Evolutionary conservation across 2,797 vertebrate genomes (phyloP).

Genomic region (Microctenopoma steveboyesi): DNA sequence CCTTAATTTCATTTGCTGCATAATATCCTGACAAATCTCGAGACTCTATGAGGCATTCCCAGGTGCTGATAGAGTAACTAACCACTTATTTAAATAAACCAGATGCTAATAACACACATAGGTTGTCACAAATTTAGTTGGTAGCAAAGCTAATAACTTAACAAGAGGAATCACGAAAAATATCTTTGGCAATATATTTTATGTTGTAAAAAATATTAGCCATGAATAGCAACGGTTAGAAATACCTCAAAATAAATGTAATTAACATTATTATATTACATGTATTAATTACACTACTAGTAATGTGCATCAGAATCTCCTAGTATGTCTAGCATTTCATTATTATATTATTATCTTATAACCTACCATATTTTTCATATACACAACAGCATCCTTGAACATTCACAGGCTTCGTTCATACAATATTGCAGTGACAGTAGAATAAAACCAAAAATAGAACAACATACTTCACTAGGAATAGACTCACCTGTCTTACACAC

Average conservation of each 20-base stretch:
- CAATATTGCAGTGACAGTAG: neutral
- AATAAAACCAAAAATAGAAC: constrained; percentile 44
- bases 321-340: neutral
- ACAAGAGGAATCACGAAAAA: neutral
- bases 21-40: constrained; percentile 23
- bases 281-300: too few relatives aligned
- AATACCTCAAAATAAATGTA: neutral
- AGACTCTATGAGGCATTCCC: neutral
- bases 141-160: neutral
- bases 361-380: neutral
- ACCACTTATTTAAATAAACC: constrained; percentile 13
- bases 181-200: too few relatives aligned
- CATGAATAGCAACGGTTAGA: too few relatives aligned
- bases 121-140: neutral
- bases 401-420: neutral
- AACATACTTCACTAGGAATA: constrained; percentile 47
- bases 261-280: too few relatives aligned
- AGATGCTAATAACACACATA: constrained; percentile 6
- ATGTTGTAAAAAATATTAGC: too few relatives aligned
- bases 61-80: neutral
- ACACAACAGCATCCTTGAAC: neutral
- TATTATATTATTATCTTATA: neutral
- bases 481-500: constrained; percentile 54
- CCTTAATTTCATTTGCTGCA: constrained; percentile 30
- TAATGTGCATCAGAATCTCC: neutral